A percentile compares a stretch with the other conserved stretches of the same genome.
phyloP scores from a whole-genome alignment of 2,113 vertebrate species.

The Neolamprologus ventralis region DNA sequence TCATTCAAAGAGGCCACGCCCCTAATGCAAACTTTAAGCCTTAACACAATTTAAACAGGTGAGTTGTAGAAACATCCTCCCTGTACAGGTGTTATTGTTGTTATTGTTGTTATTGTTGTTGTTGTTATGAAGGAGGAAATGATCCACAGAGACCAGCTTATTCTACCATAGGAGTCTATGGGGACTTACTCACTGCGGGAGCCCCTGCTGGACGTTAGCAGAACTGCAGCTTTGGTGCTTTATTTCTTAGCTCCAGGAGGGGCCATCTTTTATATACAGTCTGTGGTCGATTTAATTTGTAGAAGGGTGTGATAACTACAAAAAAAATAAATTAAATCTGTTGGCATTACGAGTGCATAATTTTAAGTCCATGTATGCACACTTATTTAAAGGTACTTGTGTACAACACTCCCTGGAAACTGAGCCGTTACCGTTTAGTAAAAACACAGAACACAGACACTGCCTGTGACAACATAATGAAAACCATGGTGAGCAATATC shows the following conservation, averaged over 20 bases:
- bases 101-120: too few relatives aligned
- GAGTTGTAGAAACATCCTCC: not conserved
- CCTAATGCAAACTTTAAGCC: not conserved
- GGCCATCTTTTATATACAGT: not conserved
- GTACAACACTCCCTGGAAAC: not conserved
- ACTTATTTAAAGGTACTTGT: not conserved
- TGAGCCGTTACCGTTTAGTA: not conserved
- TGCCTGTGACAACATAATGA: not conserved
- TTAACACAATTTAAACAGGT: not conserved
- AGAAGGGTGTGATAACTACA: accelerated
- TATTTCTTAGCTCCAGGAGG: accelerated
- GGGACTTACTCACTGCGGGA: accelerated
- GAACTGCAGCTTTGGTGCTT: not conserved
- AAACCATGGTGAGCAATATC: not conserved
- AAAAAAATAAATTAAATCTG: too few relatives aligned
- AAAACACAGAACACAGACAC: not conserved
- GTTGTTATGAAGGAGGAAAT: accelerated
- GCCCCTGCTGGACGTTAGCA: not conserved
- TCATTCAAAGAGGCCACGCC: not conserved
- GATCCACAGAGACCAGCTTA: not conserved
- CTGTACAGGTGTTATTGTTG: not conserved
- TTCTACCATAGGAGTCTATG: not conserved
- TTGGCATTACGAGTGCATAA: too few relatives aligned
- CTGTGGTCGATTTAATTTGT: not conserved
- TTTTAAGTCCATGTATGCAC: not conserved